These are phyloP conservation scores for Eueremaeus valkanovi DNA, from an alignment of 2,888 invertebrate species.

Conservation along the genomic window DNA sequence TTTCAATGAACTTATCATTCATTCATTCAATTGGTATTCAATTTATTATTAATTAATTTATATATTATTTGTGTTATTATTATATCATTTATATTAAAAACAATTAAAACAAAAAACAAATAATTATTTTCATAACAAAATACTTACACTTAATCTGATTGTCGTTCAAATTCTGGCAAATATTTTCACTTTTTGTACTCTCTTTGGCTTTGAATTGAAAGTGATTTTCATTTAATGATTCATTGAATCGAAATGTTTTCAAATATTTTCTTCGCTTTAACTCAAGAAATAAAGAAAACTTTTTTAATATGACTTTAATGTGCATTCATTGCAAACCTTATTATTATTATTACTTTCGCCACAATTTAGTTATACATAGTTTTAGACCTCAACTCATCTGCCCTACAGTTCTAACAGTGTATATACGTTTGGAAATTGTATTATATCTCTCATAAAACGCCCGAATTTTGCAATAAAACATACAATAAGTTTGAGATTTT, in stretches of 20 bases:
- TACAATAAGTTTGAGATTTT: too few species aligned
- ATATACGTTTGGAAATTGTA: too few species aligned
- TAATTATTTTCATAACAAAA: neutral
- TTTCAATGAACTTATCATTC: neutral
- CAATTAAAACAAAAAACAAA: too few species aligned
- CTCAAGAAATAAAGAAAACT: constrained; percentile 2
- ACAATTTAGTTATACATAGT: too few species aligned
- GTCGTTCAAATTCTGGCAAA: neutral
- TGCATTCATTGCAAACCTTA: too few species aligned
- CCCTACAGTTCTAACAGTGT: too few species aligned
- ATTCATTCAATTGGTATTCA: neutral
- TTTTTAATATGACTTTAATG: neutral
- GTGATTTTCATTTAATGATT: too few species aligned
- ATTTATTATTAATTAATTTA: neutral
- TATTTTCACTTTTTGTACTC: neutral
- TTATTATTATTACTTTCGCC: too few species aligned
- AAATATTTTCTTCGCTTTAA: neutral
- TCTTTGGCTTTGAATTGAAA: neutral
- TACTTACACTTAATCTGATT: neutral
- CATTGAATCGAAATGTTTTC: too few species aligned
- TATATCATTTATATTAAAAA: neutral
- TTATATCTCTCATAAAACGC: too few species aligned
- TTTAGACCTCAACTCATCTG: too few species aligned
- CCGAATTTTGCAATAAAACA: too few species aligned
- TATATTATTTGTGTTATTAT: neutral